These are phyloP conservation scores for Drosophila neocordata DNA, from an alignment of 1,140 invertebrate genomes.

Conservation along the genomic window DNA sequence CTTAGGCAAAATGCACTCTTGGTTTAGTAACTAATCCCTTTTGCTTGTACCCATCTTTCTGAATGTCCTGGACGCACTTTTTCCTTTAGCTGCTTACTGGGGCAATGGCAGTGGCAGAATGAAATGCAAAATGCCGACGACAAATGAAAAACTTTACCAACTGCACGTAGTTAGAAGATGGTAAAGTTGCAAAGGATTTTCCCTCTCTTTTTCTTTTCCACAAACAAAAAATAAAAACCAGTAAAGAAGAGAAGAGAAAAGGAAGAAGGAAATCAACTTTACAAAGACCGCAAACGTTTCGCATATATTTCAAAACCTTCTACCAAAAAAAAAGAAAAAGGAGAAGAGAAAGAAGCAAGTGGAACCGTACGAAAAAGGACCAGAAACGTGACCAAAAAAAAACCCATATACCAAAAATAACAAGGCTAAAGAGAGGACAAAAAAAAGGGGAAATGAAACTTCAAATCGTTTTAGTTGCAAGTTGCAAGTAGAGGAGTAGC, in stretches of 20 bases:
- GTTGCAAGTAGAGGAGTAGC: constrained; percentile 8
- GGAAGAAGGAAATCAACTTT: constrained; percentile 21
- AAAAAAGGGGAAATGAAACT: constrained; percentile 56
- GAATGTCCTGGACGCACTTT: constrained; percentile 3
- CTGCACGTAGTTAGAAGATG: constrained; percentile 62
- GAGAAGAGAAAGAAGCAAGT: constrained; percentile 4
- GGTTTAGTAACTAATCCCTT: constrained; percentile 53
- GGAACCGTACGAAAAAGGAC: neutral
- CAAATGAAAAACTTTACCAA: constrained; percentile 59
- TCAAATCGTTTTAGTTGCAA: constrained; percentile 74
- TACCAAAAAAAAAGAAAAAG: constrained; percentile 20
- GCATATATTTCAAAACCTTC: constrained; percentile 42
- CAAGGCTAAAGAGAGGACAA: neutral
- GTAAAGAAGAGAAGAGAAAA: constrained; percentile 31
- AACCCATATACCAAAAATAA: constrained; percentile 23
- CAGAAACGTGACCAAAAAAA: constrained; percentile 44
- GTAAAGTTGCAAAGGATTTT: constrained; percentile 30
- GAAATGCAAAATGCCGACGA: constrained; percentile 39
- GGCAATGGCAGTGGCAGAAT: too few species aligned
- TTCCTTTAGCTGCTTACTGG: neutral
- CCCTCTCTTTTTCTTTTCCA: neutral
- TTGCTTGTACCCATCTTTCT: constrained; percentile 8
- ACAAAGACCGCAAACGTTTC: constrained; percentile 46
- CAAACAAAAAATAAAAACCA: constrained; percentile 24
- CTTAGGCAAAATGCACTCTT: constrained; percentile 77